Evolutionary conservation across 2,888 invertebrate species (phyloP).

Genomic region (Melanophora roralis): DNA sequence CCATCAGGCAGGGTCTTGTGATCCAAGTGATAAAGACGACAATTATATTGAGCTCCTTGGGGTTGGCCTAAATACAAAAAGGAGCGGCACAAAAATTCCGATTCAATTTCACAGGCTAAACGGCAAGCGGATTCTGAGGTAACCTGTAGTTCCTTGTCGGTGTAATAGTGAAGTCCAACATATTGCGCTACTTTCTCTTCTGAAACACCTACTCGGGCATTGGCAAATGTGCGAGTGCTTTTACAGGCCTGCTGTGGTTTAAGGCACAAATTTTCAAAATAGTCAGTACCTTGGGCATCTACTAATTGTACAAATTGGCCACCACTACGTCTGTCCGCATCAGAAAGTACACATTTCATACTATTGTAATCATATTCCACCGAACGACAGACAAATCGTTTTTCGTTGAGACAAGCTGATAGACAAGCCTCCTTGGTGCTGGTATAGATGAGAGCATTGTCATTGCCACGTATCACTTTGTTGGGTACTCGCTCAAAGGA

Average conservation of each 20-base stretch:
- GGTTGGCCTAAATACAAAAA: constrained; percentile 85
- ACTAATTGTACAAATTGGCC: constrained; percentile 93
- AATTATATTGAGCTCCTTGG: constrained; percentile 88
- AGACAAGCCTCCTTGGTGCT: constrained; percentile 96
- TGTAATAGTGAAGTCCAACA: constrained; percentile 93
- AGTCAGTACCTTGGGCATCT: constrained; percentile 87
- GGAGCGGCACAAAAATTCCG: constrained; percentile 93
- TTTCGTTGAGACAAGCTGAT: constrained; percentile 94
- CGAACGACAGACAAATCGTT: constrained; percentile 93
- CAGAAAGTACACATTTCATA: constrained; percentile 93
- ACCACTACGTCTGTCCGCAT: constrained; percentile 91
- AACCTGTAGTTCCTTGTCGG: constrained; percentile 94
- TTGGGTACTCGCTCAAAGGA: constrained; percentile 95
- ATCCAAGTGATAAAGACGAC: constrained; percentile 93
- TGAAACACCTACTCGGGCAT: constrained; percentile 91
- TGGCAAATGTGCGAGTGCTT: constrained; percentile 86
- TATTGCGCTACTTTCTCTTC: constrained; percentile 95
- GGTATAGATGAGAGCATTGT: constrained; percentile 94
- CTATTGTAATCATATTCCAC: constrained; percentile 96
- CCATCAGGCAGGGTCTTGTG: constrained; percentile 95
- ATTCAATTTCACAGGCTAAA: constrained; percentile 93
- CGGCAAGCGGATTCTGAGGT: constrained; percentile 93
- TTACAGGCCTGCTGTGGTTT: constrained; percentile 93
- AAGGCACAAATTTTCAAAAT: constrained; percentile 94
- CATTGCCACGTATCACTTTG: constrained; percentile 92